Conservation (phyloP, 2,797 vertebrate genomes). For the Acestrorhynchus altus region DNA sequence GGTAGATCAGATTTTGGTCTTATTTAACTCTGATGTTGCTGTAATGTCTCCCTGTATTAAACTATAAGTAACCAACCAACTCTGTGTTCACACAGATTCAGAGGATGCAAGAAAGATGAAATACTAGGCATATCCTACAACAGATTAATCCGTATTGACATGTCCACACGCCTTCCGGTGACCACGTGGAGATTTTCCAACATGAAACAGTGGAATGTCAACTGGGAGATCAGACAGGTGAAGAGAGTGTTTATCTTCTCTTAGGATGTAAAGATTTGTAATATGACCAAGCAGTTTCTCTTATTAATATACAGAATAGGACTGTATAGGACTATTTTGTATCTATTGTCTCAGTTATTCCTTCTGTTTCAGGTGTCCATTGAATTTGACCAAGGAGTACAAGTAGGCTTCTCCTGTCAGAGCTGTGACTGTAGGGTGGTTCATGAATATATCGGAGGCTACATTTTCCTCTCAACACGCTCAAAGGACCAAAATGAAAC, state of each 20-base stretch:
- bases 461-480: slow-evolving; percentile 97
- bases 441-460: slow-evolving; percentile 96
- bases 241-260: slow-evolving; percentile 36
- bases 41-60: background rate
- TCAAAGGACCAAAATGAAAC: slow-evolving; percentile 97
- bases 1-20: background rate
- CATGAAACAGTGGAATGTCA: slow-evolving; percentile 99
- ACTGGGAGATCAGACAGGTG: slow-evolving; percentile 99
- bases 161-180: slow-evolving; percentile 85
- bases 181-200: slow-evolving; percentile 97
- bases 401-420: slow-evolving; percentile 88
- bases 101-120: slow-evolving; percentile 94
- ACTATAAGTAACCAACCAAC: background rate
- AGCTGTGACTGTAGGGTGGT: slow-evolving; percentile 95
- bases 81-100: slow-evolving; percentile 82
- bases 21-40: background rate
- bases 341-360: slow-evolving; percentile 5
- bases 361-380: slow-evolving; percentile 86
- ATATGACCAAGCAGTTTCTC: background rate
- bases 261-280: background rate
- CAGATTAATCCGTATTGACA: slow-evolving; percentile 93
- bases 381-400: slow-evolving; percentile 93
- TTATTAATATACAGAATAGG: background rate
- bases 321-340: background rate
- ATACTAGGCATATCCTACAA: slow-evolving; percentile 97